Evolutionary conservation across 2,113 vertebrate species (phyloP), one percentile per base, ranked within the genome.

Genomic region (Gnathonemus longibarbis): DNA sequence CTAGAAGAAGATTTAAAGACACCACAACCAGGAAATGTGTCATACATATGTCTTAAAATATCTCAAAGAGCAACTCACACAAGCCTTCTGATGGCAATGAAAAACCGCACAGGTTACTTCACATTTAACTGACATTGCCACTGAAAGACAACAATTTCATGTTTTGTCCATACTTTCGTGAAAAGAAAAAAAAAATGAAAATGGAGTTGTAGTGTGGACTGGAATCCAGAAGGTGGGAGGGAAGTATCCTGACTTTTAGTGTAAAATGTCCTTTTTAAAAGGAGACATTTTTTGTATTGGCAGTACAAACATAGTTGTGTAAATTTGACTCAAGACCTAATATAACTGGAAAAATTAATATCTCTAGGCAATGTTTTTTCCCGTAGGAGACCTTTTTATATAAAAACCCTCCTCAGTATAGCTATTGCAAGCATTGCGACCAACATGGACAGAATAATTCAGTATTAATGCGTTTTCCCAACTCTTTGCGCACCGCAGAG

Each of bases 1-100:
- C 35, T 35, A 9, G 49, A 74, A 88, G 83, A 58, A 39, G 70
- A 89, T 39, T 87, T 45, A 31, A 89, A 90, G 87, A 62, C 9
- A 56, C 45, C 91, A 46, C 88, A 50, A 80, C 49, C 49, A 91
- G 91, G 91, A 93, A 92, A 90, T 89, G 53, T 3, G 17, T 80
- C 15, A 42, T 8, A 17, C 74, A 80, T 5, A 70, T 3, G 10
- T 70, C 19, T 21, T 56, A 56, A 21, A 56, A 56, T 56, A 56
- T 56, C 52, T 56, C 19, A 35, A 74, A 77, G 74, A 17, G 35
- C 35, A 74, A 74, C 31, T 74, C 31, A 35, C 58, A 27, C 0
- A 66, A 66, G n/a, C 62, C 58, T 10, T n/a, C 58, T 9, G 24
- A 62, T 62, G 24, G 8, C 10, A 66, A 66, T 31, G 62, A 31